phyloP scores from a whole-genome alignment of 2,113 vertebrate species.

The Cygnus atratus region DNA sequence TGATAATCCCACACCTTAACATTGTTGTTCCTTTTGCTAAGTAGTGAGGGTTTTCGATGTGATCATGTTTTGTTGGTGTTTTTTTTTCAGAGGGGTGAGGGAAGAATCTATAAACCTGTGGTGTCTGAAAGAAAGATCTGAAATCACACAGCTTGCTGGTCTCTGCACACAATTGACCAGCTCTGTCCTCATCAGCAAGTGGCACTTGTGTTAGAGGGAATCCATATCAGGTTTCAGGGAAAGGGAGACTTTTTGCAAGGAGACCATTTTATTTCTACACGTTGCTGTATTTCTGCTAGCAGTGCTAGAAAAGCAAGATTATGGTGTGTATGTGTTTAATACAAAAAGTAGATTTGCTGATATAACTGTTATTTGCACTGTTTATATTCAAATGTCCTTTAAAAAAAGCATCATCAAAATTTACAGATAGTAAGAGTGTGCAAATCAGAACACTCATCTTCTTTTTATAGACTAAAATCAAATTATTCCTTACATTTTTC shows the following conservation, averaged over 20 bases:
- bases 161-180: background rate
- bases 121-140: background rate
- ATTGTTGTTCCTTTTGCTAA: background rate
- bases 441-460: constrained; percentile 72
- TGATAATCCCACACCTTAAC: background rate
- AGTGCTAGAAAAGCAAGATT: constrained; percentile 32
- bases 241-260: background rate
- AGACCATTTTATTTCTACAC: background rate
- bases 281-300: constrained; percentile 2
- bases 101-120: background rate
- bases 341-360: constrained; percentile 71
- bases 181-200: background rate
- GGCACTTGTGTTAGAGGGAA: background rate
- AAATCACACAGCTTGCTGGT: background rate
- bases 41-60: background rate
- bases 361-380: constrained; percentile 72
- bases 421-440: constrained; percentile 52
- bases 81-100: background rate
- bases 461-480: constrained; percentile 75
- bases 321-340: background rate
- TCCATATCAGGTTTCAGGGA: background rate
- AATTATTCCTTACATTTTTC: constrained; percentile 73
- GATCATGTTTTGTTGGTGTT: background rate
- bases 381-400: constrained; percentile 77
- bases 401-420: constrained; percentile 65